Conservation (phyloP, 1,140 invertebrate species). For the Gonioctena quinquepunctata region DNA sequence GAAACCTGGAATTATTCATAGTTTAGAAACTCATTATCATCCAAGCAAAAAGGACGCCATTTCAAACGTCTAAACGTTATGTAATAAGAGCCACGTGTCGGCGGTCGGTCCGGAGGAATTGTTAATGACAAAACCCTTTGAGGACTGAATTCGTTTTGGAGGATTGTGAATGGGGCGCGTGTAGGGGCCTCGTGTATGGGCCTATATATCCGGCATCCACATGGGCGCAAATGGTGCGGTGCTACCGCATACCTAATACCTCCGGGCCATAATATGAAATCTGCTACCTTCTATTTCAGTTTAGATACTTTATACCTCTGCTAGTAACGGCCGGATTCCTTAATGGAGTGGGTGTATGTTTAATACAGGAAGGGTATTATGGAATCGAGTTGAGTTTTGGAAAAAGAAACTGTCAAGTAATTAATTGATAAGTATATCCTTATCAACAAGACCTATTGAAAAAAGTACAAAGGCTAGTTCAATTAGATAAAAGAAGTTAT, state of each 20-base stretch:
- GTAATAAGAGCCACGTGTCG: slow-evolving; percentile 4
- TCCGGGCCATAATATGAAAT: background rate
- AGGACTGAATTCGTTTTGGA: background rate
- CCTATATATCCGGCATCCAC: background rate
- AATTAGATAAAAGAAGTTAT: too few relatives aligned
- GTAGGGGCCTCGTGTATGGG: background rate
- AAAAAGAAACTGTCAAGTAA: too few relatives aligned
- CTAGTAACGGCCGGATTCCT: too few relatives aligned
- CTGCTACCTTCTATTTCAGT: background rate
- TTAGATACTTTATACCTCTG: too few relatives aligned
- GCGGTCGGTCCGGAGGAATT: background rate
- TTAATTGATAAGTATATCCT: too few relatives aligned
- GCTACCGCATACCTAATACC: background rate
- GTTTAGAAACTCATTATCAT: background rate
- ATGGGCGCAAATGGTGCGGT: background rate
- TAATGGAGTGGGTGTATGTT: too few relatives aligned
- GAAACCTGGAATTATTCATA: too few relatives aligned
- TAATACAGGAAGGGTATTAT: too few relatives aligned
- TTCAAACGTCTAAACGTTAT: slow-evolving; percentile 5
- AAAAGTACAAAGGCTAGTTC: too few relatives aligned
- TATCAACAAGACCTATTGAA: too few relatives aligned
- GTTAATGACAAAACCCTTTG: slow-evolving; percentile 8
- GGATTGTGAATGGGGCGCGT: slow-evolving; percentile 4
- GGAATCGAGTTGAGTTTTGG: too few relatives aligned
- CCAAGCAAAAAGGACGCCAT: background rate